Evolutionary conservation across 2,888 invertebrate species (phyloP).

Genomic region (Lochmaea capreae): DNA sequence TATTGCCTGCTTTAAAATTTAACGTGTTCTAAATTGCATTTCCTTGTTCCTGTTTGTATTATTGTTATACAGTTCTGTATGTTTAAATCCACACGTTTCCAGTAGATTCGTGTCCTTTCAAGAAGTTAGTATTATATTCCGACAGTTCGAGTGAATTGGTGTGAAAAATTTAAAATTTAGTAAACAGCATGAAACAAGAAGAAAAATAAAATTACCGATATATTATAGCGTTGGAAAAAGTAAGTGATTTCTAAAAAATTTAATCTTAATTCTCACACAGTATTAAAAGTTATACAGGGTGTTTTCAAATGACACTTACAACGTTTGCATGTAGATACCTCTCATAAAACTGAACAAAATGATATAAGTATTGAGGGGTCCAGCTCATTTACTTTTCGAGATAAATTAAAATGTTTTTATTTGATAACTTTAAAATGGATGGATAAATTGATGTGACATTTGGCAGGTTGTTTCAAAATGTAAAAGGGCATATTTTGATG

Average conservation of each 20-base stretch:
- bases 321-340: too few species aligned
- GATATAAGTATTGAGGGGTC: too few species aligned
- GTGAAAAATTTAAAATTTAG: not conserved
- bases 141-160: not conserved
- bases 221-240: not conserved
- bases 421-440: too few species aligned
- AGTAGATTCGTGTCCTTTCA: conserved; percentile 34
- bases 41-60: conserved; percentile 45
- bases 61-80: conserved; percentile 26
- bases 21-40: conserved; percentile 41
- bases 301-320: too few species aligned
- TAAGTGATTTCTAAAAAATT: not conserved
- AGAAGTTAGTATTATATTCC: not conserved
- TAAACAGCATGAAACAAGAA: not conserved
- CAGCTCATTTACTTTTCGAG: too few species aligned
- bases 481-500: too few species aligned
- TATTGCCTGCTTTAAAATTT: conserved; percentile 44
- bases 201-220: not conserved
- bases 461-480: too few species aligned
- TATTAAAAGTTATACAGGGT: too few species aligned
- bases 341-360: too few species aligned
- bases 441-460: too few species aligned
- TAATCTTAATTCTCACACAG: too few species aligned
- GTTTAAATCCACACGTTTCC: conserved; percentile 23
- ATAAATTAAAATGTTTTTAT: too few species aligned